A percentile compares a stretch with the other conserved stretches of the same genome.
phyloP scores from a whole-genome alignment of 2,797 vertebrate species.

The Pangasius macronema region DNA sequence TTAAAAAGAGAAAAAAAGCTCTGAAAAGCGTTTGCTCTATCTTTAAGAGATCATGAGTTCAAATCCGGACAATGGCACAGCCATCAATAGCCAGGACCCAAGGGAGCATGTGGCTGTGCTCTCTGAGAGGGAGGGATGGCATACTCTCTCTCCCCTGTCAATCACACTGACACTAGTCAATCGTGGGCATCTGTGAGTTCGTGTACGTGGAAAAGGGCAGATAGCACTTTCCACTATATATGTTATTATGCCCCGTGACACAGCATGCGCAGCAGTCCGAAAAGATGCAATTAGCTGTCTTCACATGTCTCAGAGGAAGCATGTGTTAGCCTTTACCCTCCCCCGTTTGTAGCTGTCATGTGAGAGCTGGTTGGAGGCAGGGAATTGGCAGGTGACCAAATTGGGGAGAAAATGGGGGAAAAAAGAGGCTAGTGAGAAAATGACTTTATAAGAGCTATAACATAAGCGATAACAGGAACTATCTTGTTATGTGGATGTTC shows the following conservation, averaged over 20 bases:
- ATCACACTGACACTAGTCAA: not conserved
- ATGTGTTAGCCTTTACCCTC: conserved; percentile 2
- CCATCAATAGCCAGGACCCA: not conserved
- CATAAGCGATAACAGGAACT: not conserved
- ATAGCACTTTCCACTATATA: not conserved
- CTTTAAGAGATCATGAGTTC: not conserved
- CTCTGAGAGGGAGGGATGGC: not conserved
- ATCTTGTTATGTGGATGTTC: not conserved
- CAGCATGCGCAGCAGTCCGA: not conserved
- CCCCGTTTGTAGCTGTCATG: not conserved
- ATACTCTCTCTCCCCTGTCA: not conserved
- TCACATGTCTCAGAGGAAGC: conserved; percentile 1
- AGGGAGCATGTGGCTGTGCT: not conserved
- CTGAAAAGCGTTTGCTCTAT: not conserved
- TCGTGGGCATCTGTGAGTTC: not conserved
- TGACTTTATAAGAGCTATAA: not conserved
- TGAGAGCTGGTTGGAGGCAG: not conserved
- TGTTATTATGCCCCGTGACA: not conserved
- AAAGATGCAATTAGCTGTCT: not conserved
- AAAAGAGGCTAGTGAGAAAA: not conserved
- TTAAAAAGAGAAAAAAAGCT: not conserved
- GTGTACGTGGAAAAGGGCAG: not conserved
- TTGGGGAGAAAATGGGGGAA: not conserved
- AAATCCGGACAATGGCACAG: not conserved
- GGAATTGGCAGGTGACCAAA: not conserved